Conservation (phyloP, 2,113 vertebrate species). For the Serinus canaria region DNA sequence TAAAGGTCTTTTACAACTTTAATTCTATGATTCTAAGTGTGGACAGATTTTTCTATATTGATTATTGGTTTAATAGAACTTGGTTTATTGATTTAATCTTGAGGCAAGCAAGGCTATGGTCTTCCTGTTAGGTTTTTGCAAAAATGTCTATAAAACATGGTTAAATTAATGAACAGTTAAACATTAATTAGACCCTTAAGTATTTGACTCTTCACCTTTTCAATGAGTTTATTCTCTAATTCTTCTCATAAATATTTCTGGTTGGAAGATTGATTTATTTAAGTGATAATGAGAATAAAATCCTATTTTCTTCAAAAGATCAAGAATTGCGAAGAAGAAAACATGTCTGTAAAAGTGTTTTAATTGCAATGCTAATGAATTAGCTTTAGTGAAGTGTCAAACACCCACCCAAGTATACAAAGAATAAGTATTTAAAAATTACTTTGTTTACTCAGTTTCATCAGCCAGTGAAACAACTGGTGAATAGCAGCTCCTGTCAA, state of each 20-base stretch:
- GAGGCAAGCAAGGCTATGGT: background rate
- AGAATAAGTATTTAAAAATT: background rate
- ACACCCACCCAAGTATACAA: background rate
- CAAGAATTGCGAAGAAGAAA: background rate
- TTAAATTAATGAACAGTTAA: background rate
- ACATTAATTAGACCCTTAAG: background rate
- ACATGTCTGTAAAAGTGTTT: background rate
- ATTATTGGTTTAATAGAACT: background rate
- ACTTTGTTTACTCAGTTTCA: background rate
- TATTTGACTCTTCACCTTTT: background rate
- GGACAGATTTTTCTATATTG: fast-evolving
- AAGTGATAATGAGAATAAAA: background rate
- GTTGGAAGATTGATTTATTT: background rate
- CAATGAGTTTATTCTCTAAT: background rate
- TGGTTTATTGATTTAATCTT: background rate
- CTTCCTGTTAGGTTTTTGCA: background rate
- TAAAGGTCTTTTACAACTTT: background rate
- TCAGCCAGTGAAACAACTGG: background rate
- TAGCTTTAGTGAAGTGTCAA: background rate
- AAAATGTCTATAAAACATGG: background rate
- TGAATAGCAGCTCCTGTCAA: background rate
- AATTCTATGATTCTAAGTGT: background rate
- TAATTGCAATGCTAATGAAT: background rate
- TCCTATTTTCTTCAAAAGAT: background rate
- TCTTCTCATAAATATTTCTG: background rate